Percentiles rank a stretch among this genome's conserved stretches.
Conservation (phyloP, 2,113 vertebrate genomes). For the Romanogobio albipinnatus region DNA sequence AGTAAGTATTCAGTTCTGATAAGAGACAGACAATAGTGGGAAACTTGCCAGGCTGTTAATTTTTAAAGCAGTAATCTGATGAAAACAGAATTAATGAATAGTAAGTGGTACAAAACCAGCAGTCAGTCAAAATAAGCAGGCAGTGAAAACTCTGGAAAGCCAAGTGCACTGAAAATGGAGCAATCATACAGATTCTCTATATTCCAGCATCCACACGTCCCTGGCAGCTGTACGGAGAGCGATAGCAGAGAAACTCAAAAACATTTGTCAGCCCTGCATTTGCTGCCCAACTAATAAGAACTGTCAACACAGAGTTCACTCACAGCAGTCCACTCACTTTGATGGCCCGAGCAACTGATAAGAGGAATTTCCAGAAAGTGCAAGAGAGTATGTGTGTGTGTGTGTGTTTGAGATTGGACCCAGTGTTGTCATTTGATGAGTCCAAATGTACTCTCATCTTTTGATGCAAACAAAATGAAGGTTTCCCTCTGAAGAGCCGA, state of each 20-base stretch:
- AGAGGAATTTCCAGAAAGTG: constrained; percentile 30
- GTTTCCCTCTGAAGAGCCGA: constrained; percentile 48
- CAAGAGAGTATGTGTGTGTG: background rate
- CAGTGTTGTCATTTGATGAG: constrained; percentile 56
- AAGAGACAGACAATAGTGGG: constrained; percentile 15
- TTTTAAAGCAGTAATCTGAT: constrained; percentile 19
- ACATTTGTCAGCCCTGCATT: constrained; percentile 32
- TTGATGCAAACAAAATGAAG: constrained; percentile 41
- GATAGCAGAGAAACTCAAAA: constrained; percentile 25
- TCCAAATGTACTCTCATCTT: constrained; percentile 53
- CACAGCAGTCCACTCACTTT: constrained; percentile 32
- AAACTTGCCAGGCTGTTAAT: constrained; percentile 1
- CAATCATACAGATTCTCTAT: constrained; percentile 5
- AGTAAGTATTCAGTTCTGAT: background rate
- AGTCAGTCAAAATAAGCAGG: constrained; percentile 11
- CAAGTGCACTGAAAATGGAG: constrained; percentile 3
- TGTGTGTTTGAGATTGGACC: constrained; percentile 26
- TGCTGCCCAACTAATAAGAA: constrained; percentile 47
- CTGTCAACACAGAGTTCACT: constrained; percentile 42
- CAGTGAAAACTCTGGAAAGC: background rate
- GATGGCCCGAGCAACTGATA: constrained; percentile 34
- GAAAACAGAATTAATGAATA: background rate
- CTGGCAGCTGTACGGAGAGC: background rate
- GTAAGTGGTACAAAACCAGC: background rate
- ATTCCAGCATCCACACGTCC: background rate